Percentiles rank a stretch among this genome's conserved stretches.
These are phyloP conservation scores for Polyodon spathula DNA, from an alignment of 2,113 vertebrate species.

Conservation along the genomic window DNA sequence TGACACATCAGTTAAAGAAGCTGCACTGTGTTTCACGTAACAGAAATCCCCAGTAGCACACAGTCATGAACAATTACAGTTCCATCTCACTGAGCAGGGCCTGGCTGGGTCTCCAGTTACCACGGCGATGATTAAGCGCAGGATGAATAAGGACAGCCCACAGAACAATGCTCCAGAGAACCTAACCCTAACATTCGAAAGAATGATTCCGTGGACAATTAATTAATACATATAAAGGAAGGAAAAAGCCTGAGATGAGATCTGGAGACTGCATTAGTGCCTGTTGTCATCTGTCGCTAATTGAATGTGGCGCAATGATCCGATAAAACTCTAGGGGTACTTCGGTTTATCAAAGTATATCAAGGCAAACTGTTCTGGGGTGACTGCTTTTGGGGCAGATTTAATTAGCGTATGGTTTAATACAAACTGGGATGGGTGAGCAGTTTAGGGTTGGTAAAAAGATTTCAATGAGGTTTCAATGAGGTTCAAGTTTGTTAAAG, in stretches of 20 bases:
- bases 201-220: not conserved
- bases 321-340: constrained; percentile 48
- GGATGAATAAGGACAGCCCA: constrained; percentile 23
- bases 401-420: constrained; percentile 40
- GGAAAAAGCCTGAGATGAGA: constrained; percentile 1
- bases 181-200: not conserved
- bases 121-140: constrained; percentile 44
- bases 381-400: constrained; percentile 35
- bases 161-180: not conserved
- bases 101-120: constrained; percentile 22
- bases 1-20: constrained; percentile 5
- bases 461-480: constrained; percentile 4
- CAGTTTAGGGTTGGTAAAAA: constrained; percentile 16
- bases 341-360: constrained; percentile 52
- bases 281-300: constrained; percentile 29
- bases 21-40: constrained; percentile 3
- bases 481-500: not conserved
- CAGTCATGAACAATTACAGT: constrained; percentile 24
- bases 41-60: not conserved
- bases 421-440: constrained; percentile 26
- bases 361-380: constrained; percentile 37
- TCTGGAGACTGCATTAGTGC: constrained; percentile 4
- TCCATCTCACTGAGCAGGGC: constrained; percentile 37
- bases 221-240: constrained; percentile 1
- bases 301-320: constrained; percentile 48